Evolutionary conservation across 2,797 vertebrate genomes (phyloP), one percentile per base, ranked within the genome.

Genomic region (Silurus lanzhouensis): DNA sequence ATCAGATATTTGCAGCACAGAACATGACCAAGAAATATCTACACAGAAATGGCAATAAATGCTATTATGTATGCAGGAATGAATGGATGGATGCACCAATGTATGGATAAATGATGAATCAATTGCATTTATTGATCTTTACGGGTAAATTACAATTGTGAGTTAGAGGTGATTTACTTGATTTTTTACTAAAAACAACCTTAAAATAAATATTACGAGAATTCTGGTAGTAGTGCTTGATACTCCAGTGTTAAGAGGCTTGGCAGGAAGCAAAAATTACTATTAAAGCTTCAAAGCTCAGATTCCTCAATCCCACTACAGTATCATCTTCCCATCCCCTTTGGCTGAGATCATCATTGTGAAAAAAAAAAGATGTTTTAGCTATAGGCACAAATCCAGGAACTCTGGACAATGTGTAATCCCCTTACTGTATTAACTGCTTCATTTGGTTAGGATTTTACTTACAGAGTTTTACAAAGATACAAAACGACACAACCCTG

Each of bases 221-320:
- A 80, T 55, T 67, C 67, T 83, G 84, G 64, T 91, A 84, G 88
- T 87, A 82, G 84, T 86, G 63, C 81, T 80, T 63, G 72, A 82
- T 86, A 88, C 88, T 90, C 83, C 52, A 57, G 7, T 76, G 15
- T 75, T 75, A 27, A 2, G 2, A 84, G 82, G 71, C 70, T 85
- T 84, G 75, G 38, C 22, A 72, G 15, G 79, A 74, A n/a, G 22
- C 13, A 74, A 74, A 74, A 67, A 58, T 83, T 60, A 66, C 52
- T n/a, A 44, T 58, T 81, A 77, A 67, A 84, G 61, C 72, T 84
- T 84, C 83, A 75, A 76, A 83, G 55, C 68, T 82, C 79, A 68
- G 85, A 77, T 68, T 57, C 64, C 55, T 81, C 81, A 61, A 77
- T 46, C 25, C 17, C 17, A 31, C 55, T 76, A 31, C 15, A 76